Evolutionary conservation across 2,113 vertebrate species (phyloP).

Genomic region (Anarrhichthys ocellatus): DNA sequence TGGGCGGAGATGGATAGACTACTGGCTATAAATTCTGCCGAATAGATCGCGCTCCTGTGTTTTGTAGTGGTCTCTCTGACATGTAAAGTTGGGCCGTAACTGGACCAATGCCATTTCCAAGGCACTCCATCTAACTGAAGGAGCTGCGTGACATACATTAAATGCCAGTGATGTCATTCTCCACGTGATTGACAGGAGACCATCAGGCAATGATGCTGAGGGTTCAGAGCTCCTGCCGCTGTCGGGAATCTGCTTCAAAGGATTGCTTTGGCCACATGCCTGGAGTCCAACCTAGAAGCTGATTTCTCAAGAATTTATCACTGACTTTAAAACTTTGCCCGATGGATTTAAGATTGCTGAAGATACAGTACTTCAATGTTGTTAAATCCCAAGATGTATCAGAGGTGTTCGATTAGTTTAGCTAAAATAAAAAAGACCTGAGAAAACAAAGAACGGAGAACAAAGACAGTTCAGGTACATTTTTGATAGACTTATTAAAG

Average conservation of each 20-base stretch:
- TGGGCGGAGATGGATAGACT: conserved; percentile 58
- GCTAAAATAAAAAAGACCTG: background rate
- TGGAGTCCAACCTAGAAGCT: conserved; percentile 26
- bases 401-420: background rate
- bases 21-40: conserved; percentile 53
- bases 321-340: conserved; percentile 25
- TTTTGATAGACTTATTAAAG: conserved; percentile 11
- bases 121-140: conserved; percentile 61
- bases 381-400: background rate
- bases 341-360: background rate
- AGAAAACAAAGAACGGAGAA: background rate
- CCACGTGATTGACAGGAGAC: conserved; percentile 50
- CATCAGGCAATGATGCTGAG: conserved; percentile 37
- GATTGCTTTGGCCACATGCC: conserved; percentile 31
- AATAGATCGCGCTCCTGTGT: conserved; percentile 27
- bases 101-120: conserved; percentile 49
- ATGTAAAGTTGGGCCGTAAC: conserved; percentile 23
- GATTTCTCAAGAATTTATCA: conserved; percentile 42
- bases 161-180: conserved; percentile 57
- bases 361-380: background rate
- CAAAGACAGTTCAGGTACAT: too few relatives aligned
- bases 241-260: conserved; percentile 55
- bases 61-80: conserved; percentile 23
- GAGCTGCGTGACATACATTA: conserved; percentile 37
- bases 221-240: conserved; percentile 26